A percentile compares a stretch with the other conserved stretches of the same genome.
Evolutionary conservation across 2,888 invertebrate genomes (phyloP).

Genomic region (Alviniconcha strummeri): DNA sequence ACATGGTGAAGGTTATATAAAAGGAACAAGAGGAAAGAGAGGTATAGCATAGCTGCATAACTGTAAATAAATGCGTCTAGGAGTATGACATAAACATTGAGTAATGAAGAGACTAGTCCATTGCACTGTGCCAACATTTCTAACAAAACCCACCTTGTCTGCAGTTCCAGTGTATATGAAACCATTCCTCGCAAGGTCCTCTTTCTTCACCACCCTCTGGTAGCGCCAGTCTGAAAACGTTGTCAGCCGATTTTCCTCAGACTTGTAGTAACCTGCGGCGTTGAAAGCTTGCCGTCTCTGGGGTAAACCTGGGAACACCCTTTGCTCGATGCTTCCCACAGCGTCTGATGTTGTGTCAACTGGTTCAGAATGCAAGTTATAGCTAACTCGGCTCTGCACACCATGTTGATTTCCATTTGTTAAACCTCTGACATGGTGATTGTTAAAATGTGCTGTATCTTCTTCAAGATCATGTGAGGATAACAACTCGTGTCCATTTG

Average conservation of each 20-base stretch:
- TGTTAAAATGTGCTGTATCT: not conserved
- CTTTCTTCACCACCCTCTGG: constrained; percentile 39
- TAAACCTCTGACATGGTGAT: not conserved
- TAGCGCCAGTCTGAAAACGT: constrained; percentile 34
- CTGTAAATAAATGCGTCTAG: too few relatives aligned
- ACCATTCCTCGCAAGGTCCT: constrained; percentile 87
- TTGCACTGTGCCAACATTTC: too few relatives aligned
- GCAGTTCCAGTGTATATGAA: constrained; percentile 86
- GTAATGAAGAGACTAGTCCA: too few relatives aligned
- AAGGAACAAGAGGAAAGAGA: too few relatives aligned
- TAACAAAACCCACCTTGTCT: constrained; percentile 81
- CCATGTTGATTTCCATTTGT: not conserved
- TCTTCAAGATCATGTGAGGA: not conserved
- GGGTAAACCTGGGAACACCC: not conserved
- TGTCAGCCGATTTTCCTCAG: constrained; percentile 28
- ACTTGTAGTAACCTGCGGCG: constrained; percentile 3
- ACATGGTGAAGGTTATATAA: too few relatives aligned
- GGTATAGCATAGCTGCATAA: too few relatives aligned
- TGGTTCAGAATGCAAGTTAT: constrained; percentile 11
- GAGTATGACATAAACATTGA: too few relatives aligned
- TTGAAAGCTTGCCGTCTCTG: not conserved
- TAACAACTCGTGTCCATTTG: constrained; percentile 14
- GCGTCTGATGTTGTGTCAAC: constrained; percentile 23
- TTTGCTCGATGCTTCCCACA: not conserved
- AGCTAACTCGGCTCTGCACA: not conserved